A percentile compares a stretch with the other conserved stretches of the same genome.
phyloP scores from a whole-genome alignment of 2,888 invertebrate genomes.

The Muscina levida region DNA sequence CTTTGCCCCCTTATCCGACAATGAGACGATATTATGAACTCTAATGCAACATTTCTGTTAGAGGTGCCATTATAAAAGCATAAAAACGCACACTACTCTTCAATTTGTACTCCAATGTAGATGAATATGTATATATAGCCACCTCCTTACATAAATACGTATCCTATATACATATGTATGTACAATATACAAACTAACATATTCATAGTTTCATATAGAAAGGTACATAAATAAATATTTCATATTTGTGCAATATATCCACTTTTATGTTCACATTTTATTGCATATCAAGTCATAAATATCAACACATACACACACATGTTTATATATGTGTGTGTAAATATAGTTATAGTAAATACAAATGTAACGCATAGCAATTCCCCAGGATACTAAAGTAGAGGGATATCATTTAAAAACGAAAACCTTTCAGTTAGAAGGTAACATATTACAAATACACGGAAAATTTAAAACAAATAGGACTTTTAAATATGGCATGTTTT shows the following conservation, averaged over 20 bases:
- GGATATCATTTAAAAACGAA: no score
- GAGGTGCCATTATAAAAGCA: conserved; percentile 26
- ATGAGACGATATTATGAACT: no score
- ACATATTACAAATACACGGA: no score
- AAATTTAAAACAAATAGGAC: no score
- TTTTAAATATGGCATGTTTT: no score
- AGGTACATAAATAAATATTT: conserved; percentile 59
- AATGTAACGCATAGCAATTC: neutral
- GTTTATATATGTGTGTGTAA: no score
- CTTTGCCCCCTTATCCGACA: no score
- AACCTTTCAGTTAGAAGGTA: no score
- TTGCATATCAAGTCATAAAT: conserved; percentile 63
- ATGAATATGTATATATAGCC: neutral
- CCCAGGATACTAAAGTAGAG: neutral
- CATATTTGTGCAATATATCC: conserved; percentile 62
- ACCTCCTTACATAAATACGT: neutral
- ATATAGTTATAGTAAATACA: neutral
- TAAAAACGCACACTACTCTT: neutral
- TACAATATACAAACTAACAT: neutral
- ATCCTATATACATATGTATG: neutral
- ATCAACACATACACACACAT: conserved; percentile 26
- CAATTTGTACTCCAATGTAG: neutral
- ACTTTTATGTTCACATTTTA: conserved; percentile 66
- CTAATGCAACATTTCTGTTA: conserved; percentile 51
- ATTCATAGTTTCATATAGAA: neutral